These are phyloP conservation scores for Chrysolina americana DNA, from an alignment of 2,888 invertebrate species.

Conservation along the genomic window DNA sequence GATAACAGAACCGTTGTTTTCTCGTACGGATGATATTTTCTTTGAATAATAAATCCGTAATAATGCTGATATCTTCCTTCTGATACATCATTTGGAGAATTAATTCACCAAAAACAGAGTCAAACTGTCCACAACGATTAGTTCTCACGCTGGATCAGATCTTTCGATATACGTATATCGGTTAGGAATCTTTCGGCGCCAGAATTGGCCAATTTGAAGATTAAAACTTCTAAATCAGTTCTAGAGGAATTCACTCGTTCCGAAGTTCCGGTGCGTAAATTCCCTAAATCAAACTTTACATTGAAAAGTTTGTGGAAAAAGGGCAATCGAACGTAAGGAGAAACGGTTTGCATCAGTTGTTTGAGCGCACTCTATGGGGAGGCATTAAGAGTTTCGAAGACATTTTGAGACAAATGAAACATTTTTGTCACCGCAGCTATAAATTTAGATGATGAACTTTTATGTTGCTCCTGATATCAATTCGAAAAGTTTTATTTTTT, in stretches of 20 bases:
- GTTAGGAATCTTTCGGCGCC: constrained; percentile 7
- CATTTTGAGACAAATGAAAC: neutral
- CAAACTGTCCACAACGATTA: too few species aligned
- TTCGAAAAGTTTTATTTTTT: neutral
- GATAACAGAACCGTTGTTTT: too few species aligned
- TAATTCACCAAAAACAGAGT: too few species aligned
- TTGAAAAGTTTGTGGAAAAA: constrained; percentile 36
- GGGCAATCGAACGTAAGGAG: constrained; percentile 10
- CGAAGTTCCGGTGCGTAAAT: constrained; percentile 46
- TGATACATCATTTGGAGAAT: too few species aligned
- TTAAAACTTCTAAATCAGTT: constrained; percentile 47
- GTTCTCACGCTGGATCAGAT: neutral
- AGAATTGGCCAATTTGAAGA: constrained; percentile 40
- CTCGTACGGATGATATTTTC: too few species aligned
- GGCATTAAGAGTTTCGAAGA: neutral
- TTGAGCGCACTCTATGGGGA: neutral
- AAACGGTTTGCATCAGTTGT: constrained; percentile 13
- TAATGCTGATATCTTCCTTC: too few species aligned
- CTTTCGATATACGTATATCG: neutral
- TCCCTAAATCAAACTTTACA: constrained; percentile 47
- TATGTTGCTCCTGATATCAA: neutral
- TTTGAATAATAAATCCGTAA: too few species aligned
- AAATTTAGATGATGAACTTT: neutral
- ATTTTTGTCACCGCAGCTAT: neutral
- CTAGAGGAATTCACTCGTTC: constrained; percentile 36